Evolutionary conservation across 2,797 vertebrate genomes (phyloP).

Genomic region (Halcyon chelicuti): DNA sequence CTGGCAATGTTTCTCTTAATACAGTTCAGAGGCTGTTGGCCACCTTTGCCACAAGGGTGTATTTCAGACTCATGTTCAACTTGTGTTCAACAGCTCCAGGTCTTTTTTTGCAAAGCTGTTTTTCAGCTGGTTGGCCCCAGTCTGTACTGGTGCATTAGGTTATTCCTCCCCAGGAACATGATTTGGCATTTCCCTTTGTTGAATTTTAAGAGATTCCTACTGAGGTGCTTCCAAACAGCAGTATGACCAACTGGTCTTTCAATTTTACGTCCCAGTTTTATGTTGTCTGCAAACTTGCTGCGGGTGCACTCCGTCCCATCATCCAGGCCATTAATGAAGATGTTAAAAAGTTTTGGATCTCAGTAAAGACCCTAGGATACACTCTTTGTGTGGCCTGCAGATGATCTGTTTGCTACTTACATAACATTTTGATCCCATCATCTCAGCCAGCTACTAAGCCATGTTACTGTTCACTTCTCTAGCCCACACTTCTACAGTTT

Average conservation of each 20-base stretch:
- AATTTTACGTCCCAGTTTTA: not conserved
- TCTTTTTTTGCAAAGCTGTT: not conserved
- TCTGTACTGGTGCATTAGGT: not conserved
- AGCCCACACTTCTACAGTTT: not conserved
- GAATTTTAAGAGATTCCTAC: not conserved
- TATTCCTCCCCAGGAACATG: not conserved
- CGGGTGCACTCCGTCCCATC: no score
- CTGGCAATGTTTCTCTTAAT: not conserved
- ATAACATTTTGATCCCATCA: not conserved
- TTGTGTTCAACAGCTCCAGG: not conserved
- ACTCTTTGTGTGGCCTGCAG: not conserved
- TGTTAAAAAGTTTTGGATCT: not conserved
- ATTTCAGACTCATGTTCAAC: not conserved
- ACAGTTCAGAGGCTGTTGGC: not conserved
- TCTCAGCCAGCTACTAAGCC: not conserved
- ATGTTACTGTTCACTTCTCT: not conserved
- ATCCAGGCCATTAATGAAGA: no score
- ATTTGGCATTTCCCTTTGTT: not conserved
- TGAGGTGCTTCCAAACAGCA: not conserved
- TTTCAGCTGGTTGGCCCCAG: not conserved
- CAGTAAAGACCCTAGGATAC: not conserved
- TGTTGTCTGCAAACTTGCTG: no score
- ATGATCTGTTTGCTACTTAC: not conserved
- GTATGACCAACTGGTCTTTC: not conserved
- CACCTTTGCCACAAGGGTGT: not conserved